These are phyloP conservation scores for Blastomussa wellsi DNA, from an alignment of 92 coral and sea anemone species.

Conservation along the genomic window DNA sequence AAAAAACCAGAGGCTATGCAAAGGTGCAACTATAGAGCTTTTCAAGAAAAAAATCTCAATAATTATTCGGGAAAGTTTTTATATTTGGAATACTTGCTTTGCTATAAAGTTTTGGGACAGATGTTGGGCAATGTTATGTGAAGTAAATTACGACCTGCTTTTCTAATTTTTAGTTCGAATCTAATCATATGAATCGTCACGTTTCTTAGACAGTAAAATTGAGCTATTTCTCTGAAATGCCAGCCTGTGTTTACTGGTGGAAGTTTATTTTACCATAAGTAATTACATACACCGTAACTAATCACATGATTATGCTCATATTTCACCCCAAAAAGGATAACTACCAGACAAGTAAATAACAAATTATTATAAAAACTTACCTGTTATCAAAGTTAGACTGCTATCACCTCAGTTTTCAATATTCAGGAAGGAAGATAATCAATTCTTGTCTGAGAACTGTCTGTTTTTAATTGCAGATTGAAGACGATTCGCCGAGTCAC, in stretches of 20 bases:
- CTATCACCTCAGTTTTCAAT: not conserved
- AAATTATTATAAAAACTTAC: not conserved
- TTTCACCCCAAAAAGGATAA: not conserved
- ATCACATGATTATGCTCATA: not conserved
- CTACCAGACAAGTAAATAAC: not conserved
- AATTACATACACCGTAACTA: not conserved
- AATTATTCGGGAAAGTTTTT: too few species aligned
- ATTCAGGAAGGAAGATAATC: not conserved
- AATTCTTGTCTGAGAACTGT: not conserved
- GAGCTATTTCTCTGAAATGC: not conserved
- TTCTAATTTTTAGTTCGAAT: not conserved
- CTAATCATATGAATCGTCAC: not conserved
- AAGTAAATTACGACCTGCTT: too few species aligned
- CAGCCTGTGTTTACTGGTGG: not conserved
- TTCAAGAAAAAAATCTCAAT: too few species aligned
- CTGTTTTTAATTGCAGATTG: not conserved
- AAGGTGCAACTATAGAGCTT: too few species aligned
- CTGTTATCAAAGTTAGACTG: not conserved
- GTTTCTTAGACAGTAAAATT: not conserved
- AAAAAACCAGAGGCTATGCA: too few species aligned
- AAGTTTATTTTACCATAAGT: not conserved
- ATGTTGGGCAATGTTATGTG: not conserved
- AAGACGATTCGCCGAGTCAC: not conserved
- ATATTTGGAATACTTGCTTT: not conserved
- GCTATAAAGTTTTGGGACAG: not conserved